Evolutionary conservation across 1,140 invertebrate genomes (phyloP).

Genomic region (Amyelois transitella): DNA sequence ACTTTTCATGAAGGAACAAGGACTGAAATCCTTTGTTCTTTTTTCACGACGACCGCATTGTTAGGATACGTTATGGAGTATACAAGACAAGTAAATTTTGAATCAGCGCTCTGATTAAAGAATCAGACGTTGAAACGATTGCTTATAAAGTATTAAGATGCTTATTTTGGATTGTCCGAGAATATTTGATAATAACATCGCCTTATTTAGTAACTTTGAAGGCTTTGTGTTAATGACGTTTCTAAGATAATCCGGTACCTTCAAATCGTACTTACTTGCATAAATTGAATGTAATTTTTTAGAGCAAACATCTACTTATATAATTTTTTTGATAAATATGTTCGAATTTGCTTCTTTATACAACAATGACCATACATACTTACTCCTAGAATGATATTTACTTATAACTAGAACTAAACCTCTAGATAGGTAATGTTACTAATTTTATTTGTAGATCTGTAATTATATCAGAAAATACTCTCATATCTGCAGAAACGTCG

Average conservation of each 20-base stretch:
- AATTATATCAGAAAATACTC: background rate
- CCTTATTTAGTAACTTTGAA: constrained; percentile 24
- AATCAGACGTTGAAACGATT: constrained; percentile 53
- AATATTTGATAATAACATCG: constrained; percentile 47
- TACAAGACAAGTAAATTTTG: constrained; percentile 48
- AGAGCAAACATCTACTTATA: background rate
- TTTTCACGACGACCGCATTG: background rate
- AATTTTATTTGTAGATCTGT: background rate
- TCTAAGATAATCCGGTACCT: constrained; percentile 13
- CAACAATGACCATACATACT: too few species aligned
- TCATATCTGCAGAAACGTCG: background rate
- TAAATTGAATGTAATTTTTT: background rate
- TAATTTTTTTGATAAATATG: background rate
- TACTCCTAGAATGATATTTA: too few species aligned
- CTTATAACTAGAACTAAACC: too few species aligned
- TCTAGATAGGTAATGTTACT: too few species aligned
- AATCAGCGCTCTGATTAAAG: constrained; percentile 53
- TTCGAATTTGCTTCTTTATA: too few species aligned
- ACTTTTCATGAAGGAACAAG: constrained; percentile 20
- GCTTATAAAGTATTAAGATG: constrained; percentile 52
- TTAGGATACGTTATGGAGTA: constrained; percentile 16
- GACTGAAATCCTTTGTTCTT: constrained; percentile 18
- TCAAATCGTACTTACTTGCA: background rate
- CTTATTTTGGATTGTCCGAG: constrained; percentile 48
- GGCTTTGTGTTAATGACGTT: constrained; percentile 12